Conservation (phyloP, 2,797 vertebrate species). For the Falco biarmicus region DNA sequence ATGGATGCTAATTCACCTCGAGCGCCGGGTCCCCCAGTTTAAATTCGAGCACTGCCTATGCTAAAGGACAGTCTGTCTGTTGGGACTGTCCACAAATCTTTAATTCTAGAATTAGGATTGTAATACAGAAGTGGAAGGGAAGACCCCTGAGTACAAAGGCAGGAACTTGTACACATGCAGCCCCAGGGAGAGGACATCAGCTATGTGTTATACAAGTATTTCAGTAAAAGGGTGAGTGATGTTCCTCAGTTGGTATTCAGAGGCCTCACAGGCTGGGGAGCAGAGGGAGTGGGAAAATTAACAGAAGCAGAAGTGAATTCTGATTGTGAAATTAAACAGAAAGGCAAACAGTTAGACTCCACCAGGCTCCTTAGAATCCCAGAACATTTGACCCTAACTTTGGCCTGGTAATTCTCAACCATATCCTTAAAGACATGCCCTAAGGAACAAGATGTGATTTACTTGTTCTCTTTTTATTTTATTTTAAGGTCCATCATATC, state of each 20-base stretch:
- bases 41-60: not conserved
- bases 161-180: not conserved
- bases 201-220: not conserved
- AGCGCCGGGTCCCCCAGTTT: not conserved
- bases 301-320: not conserved
- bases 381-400: constrained; percentile 43
- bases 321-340: constrained; percentile 9
- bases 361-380: constrained; percentile 1
- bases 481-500: not conserved
- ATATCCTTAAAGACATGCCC: not conserved
- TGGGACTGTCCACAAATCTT: not conserved
- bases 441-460: not conserved
- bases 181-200: not conserved
- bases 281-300: not conserved
- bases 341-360: not conserved
- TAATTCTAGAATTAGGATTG: not conserved
- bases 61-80: not conserved
- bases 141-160: not conserved
- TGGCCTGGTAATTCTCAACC: constrained; percentile 5
- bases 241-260: not conserved
- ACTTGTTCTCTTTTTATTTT: not conserved
- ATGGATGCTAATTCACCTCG: not conserved
- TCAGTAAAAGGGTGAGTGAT: not conserved
- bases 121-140: not conserved
- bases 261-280: not conserved